These are phyloP conservation scores for Saturnia japonica DNA, from an alignment of 2,888 invertebrate genomes.

Conservation along the genomic window DNA sequence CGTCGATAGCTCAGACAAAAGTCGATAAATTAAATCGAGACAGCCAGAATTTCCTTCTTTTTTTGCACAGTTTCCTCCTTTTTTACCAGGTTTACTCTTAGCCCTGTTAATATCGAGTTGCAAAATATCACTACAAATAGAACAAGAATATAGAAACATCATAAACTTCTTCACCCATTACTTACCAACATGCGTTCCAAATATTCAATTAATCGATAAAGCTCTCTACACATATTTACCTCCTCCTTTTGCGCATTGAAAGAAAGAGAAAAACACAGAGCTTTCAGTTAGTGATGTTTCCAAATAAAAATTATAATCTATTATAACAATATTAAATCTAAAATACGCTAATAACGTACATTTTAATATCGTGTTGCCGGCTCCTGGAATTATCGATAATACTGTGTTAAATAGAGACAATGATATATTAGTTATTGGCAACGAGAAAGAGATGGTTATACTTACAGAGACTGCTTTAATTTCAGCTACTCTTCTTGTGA, in stretches of 20 bases:
- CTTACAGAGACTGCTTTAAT: constrained; percentile 94
- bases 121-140: constrained; percentile 37
- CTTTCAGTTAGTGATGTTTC: constrained; percentile 77
- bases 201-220: constrained; percentile 62
- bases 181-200: constrained; percentile 67
- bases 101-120: constrained; percentile 18
- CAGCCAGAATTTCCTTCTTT: background rate
- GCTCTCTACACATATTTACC: constrained; percentile 72
- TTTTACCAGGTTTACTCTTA: too few species aligned
- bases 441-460: constrained; percentile 48
- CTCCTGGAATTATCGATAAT: constrained; percentile 49
- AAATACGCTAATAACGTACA: constrained; percentile 53
- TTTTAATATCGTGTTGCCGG: constrained; percentile 46
- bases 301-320: constrained; percentile 37
- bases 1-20: background rate
- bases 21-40: background rate
- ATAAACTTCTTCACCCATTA: constrained; percentile 56
- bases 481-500: constrained; percentile 92
- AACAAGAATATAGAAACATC: constrained; percentile 60
- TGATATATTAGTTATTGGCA: constrained; percentile 28
- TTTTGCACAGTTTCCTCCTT: too few species aligned
- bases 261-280: constrained; percentile 74
- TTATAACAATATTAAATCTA: constrained; percentile 25
- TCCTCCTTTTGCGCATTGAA: constrained; percentile 77
- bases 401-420: constrained; percentile 42